phyloP scores from a whole-genome alignment of 1,140 invertebrate genomes.

The Trialeurodes vaporariorum region DNA sequence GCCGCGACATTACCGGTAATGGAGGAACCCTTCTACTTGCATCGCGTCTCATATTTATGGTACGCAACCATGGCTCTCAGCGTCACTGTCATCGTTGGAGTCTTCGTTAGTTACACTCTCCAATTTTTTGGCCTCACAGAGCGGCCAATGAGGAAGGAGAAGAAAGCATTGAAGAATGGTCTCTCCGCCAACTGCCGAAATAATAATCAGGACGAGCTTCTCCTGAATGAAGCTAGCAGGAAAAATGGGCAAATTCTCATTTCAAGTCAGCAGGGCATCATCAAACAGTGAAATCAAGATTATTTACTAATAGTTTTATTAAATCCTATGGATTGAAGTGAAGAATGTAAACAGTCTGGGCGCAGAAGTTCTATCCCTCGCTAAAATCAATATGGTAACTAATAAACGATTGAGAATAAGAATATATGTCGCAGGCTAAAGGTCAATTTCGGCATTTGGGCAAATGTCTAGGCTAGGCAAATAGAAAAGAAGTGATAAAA shows the following conservation, averaged over 20 bases:
- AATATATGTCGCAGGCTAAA: too few species aligned
- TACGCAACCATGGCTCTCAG: conserved; percentile 48
- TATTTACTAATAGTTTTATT: too few species aligned
- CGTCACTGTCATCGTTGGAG: conserved; percentile 45
- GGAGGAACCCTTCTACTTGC: conserved; percentile 3
- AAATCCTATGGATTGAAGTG: too few species aligned
- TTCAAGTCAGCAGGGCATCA: too few species aligned
- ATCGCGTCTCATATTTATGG: conserved; percentile 56
- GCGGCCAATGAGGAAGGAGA: not conserved
- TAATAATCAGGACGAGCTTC: not conserved
- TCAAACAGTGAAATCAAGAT: too few species aligned
- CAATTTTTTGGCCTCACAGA: not conserved
- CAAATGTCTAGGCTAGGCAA: too few species aligned
- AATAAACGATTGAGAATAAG: too few species aligned
- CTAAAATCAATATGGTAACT: too few species aligned
- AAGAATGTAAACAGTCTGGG: too few species aligned
- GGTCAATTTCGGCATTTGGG: too few species aligned
- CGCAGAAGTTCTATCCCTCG: too few species aligned
- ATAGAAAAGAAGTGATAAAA: too few species aligned
- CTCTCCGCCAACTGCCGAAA: not conserved
- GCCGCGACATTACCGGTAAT: not conserved
- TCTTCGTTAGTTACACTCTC: conserved; percentile 12
- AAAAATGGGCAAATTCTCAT: not conserved
- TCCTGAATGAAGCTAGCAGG: not conserved
- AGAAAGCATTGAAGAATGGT: not conserved